A percentile compares a stretch with the other conserved stretches of the same genome.
Evolutionary conservation across 1,140 invertebrate genomes (phyloP).

Genomic region (Diuraphis noxia): DNA sequence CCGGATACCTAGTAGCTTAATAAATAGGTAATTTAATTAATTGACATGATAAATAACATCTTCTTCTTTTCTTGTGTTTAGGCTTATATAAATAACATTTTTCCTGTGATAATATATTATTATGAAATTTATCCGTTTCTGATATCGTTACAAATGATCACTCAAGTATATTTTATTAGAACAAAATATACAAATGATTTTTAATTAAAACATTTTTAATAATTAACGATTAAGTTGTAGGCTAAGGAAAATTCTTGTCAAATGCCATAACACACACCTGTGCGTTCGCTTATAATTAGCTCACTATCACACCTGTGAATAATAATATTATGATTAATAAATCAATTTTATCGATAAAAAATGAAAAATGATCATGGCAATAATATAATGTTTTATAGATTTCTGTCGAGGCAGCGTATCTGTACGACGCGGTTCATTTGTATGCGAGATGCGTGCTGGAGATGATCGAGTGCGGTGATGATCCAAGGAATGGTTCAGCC

Average conservation of each 20-base stretch:
- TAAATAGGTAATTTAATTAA: neutral
- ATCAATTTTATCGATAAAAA: neutral
- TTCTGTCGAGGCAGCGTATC: conserved; percentile 82
- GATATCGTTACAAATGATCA: neutral
- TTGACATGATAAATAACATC: no score
- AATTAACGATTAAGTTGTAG: neutral
- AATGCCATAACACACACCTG: neutral
- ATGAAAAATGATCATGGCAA: neutral
- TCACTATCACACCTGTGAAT: neutral
- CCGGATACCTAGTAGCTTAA: no score
- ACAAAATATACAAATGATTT: neutral
- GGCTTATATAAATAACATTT: neutral
- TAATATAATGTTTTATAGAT: conserved; percentile 69
- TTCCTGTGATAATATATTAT: neutral
- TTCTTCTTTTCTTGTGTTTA: no score
- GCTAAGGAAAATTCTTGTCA: no score
- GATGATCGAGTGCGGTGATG: conserved; percentile 68
- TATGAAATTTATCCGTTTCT: neutral
- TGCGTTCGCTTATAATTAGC: neutral
- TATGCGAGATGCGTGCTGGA: conserved; percentile 77
- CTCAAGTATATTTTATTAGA: neutral
- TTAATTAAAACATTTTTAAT: neutral
- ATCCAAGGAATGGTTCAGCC: conserved; percentile 72
- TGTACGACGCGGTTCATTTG: conserved; percentile 87
- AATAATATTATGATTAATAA: neutral